These are phyloP conservation scores for Prionchulus punctatus DNA, from an alignment of 2,888 invertebrate genomes.

Conservation along the genomic window DNA sequence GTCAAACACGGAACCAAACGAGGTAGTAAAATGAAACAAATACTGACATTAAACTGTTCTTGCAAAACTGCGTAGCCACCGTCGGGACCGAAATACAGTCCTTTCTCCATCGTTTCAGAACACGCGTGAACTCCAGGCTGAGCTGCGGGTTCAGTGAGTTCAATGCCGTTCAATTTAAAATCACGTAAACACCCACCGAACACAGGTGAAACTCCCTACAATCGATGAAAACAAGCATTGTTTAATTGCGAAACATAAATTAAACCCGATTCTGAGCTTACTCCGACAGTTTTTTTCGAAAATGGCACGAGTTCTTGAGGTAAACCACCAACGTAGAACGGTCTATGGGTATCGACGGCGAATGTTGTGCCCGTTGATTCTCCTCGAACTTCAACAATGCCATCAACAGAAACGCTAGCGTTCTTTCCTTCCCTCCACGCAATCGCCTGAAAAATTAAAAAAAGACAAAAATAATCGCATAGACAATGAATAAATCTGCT, in stretches of 20 bases:
- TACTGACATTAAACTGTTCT: constrained; percentile 14
- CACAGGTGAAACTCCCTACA: constrained; percentile 23
- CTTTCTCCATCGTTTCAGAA: constrained; percentile 30
- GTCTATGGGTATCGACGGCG: constrained; percentile 27
- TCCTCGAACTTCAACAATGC: constrained; percentile 20
- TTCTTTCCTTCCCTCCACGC: constrained; percentile 21
- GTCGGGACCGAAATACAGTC: constrained; percentile 35
- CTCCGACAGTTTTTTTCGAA: not conserved
- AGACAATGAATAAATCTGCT: not conserved
- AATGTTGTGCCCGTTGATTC: constrained; percentile 24
- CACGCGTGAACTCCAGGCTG: constrained; percentile 25
- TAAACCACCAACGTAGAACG: constrained; percentile 36
- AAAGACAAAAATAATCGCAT: not conserved
- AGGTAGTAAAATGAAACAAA: not conserved
- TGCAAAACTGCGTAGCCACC: constrained; percentile 35
- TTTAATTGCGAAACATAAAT: too few species aligned
- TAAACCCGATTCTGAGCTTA: not conserved
- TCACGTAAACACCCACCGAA: constrained; percentile 36
- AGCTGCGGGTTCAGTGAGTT: constrained; percentile 18
- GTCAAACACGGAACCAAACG: not conserved
- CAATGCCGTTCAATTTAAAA: constrained; percentile 27
- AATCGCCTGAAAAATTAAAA: constrained; percentile 13
- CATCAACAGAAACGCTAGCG: constrained; percentile 33
- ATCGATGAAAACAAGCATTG: not conserved
- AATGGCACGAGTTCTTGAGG: constrained; percentile 16